Evolutionary conservation across 2,797 vertebrate genomes (phyloP).

Genomic region (Mastacembelus armatus): DNA sequence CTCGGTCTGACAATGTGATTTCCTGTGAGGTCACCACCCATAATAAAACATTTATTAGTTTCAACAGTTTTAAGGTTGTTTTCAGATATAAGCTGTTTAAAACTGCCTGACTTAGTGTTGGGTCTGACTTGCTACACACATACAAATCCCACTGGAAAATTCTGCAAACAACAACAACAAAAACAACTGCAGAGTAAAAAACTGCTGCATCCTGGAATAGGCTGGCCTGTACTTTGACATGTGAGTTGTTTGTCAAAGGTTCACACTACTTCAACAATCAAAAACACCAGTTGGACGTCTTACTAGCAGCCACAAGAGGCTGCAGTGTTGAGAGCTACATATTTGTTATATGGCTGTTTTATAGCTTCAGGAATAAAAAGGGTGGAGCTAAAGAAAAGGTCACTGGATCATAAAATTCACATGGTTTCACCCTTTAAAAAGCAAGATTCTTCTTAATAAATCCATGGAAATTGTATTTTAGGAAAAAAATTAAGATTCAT

Average conservation of each 20-base stretch:
- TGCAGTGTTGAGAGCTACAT: neutral
- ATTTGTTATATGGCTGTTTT: neutral
- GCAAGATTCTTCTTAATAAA: too few relatives aligned
- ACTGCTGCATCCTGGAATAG: neutral
- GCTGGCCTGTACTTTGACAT: neutral
- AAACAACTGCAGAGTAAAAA: constrained; percentile 1
- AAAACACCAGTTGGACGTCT: neutral
- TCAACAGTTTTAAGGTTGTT: neutral
- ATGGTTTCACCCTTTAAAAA: too few relatives aligned
- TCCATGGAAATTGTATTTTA: too few relatives aligned
- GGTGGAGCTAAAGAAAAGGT: neutral
- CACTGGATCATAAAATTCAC: neutral
- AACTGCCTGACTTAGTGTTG: neutral
- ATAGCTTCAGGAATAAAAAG: too few relatives aligned
- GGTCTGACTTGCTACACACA: constrained; percentile 13
- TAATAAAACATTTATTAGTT: constrained; percentile 4
- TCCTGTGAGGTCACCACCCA: constrained; percentile 1
- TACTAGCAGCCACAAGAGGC: neutral
- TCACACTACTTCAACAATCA: neutral
- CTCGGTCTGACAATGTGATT: neutral
- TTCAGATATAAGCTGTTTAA: neutral
- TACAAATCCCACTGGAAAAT: neutral
- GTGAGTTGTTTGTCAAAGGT: neutral
- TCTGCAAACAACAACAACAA: neutral
- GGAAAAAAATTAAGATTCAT: too few relatives aligned